These are phyloP conservation scores for Caradrina kadenii DNA, from an alignment of 2,888 invertebrate species.

Conservation along the genomic window DNA sequence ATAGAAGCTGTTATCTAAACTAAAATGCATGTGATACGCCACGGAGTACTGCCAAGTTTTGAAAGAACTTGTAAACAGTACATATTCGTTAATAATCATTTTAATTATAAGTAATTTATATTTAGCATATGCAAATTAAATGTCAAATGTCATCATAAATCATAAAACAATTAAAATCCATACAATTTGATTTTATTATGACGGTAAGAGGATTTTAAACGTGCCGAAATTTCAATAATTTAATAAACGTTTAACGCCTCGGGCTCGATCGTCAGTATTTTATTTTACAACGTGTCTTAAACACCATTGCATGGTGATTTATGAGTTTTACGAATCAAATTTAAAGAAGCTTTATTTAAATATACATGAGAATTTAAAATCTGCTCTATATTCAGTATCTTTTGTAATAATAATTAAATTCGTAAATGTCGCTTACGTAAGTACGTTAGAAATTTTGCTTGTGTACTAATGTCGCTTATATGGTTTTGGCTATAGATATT, in stretches of 20 bases:
- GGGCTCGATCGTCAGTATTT: constrained; percentile 27
- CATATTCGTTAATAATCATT: neutral
- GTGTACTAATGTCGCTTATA: neutral
- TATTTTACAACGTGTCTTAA: constrained; percentile 18
- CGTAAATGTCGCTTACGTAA: constrained; percentile 22
- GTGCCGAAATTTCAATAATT: constrained; percentile 45
- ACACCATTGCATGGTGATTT: constrained; percentile 45
- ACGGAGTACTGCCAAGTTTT: neutral
- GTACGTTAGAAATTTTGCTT: constrained; percentile 11
- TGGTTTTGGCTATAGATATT: no score
- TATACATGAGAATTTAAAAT: constrained; percentile 47
- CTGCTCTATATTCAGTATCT: constrained; percentile 46
- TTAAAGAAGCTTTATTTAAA: constrained; percentile 32
- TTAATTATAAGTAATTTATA: constrained; percentile 20
- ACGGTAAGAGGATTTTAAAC: neutral
- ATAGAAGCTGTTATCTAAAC: neutral
- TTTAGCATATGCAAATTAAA: constrained; percentile 29
- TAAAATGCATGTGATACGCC: neutral
- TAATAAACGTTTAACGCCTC: constrained; percentile 37
- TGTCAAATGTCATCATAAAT: constrained; percentile 46
- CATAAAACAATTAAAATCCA: constrained; percentile 40
- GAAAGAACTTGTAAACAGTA: neutral
- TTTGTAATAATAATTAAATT: constrained; percentile 47
- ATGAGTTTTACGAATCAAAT: constrained; percentile 37
- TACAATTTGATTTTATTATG: constrained; percentile 10